Evolutionary conservation across 2,797 vertebrate genomes (phyloP).

Genomic region (Falco peregrinus): DNA sequence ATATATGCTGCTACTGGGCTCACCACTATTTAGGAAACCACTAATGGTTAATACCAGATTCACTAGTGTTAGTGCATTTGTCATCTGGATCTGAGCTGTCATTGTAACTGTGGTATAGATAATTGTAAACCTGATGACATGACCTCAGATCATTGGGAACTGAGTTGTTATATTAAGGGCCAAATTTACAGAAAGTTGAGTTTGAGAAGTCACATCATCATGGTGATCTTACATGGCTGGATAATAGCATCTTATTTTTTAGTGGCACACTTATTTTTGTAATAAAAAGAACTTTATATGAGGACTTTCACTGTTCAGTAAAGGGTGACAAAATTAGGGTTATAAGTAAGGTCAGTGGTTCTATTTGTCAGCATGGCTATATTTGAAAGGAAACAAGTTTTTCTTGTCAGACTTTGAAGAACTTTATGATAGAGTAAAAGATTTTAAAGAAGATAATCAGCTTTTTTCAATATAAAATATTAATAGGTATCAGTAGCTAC

Average conservation of each 20-base stretch:
- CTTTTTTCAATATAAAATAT: not conserved
- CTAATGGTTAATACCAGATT: too few relatives aligned
- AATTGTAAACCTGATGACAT: not conserved
- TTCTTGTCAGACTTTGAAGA: not conserved
- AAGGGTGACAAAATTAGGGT: not conserved
- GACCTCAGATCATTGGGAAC: not conserved
- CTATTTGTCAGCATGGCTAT: not conserved
- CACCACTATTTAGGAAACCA: too few relatives aligned
- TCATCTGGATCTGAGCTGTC: not conserved
- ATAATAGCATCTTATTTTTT: not conserved
- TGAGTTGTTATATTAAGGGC: not conserved
- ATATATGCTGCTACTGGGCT: not conserved
- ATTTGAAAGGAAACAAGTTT: not conserved
- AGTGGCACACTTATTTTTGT: not conserved
- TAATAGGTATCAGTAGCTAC: slow-evolving; percentile 75
- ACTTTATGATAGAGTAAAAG: not conserved
- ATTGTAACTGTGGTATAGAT: not conserved
- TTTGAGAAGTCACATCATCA: not conserved
- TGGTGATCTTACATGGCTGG: not conserved
- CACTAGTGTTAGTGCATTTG: not conserved
- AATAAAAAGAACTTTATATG: not conserved
- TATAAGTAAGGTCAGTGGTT: not conserved
- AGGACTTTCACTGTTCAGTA: not conserved
- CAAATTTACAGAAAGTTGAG: not conserved
- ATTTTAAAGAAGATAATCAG: not conserved